These are phyloP conservation scores for Gallinago jamesoni DNA, from an alignment of 2,113 vertebrate genomes.

Conservation along the genomic window DNA sequence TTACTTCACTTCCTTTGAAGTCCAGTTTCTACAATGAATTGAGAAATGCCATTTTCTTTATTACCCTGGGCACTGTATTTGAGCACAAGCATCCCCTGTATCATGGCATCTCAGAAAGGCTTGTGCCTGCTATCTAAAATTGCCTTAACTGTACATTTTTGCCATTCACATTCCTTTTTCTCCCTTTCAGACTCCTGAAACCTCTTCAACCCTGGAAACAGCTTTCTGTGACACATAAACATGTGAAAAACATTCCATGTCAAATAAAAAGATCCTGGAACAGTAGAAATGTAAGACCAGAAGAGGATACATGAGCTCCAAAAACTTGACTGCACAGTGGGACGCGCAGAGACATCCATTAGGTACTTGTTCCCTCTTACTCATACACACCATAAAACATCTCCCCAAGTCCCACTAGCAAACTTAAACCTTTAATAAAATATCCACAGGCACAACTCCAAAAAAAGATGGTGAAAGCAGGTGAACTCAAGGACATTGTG, in stretches of 20 bases:
- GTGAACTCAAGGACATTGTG: background rate
- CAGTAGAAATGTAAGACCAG: background rate
- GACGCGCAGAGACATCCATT: background rate
- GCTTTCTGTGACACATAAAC: background rate
- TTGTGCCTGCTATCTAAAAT: background rate
- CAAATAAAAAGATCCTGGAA: background rate
- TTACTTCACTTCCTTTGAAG: conserved; percentile 17
- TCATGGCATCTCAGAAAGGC: background rate
- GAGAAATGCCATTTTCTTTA: background rate
- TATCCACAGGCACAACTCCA: background rate
- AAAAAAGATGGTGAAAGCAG: background rate
- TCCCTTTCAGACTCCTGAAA: background rate
- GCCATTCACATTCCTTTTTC: background rate
- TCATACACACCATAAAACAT: background rate
- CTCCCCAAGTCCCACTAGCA: background rate
- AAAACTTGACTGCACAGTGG: background rate
- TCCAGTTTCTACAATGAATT: background rate
- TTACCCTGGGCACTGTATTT: background rate
- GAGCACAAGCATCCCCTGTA: background rate
- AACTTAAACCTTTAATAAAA: background rate
- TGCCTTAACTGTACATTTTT: background rate
- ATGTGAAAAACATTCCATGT: background rate
- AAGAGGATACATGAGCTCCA: background rate
- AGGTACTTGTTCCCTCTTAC: background rate
- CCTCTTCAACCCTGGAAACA: background rate